A percentile compares a stretch with the other conserved stretches of the same genome.
Conservation (phyloP, 1,140 invertebrate species). For the Oryctes rhinoceros region DNA sequence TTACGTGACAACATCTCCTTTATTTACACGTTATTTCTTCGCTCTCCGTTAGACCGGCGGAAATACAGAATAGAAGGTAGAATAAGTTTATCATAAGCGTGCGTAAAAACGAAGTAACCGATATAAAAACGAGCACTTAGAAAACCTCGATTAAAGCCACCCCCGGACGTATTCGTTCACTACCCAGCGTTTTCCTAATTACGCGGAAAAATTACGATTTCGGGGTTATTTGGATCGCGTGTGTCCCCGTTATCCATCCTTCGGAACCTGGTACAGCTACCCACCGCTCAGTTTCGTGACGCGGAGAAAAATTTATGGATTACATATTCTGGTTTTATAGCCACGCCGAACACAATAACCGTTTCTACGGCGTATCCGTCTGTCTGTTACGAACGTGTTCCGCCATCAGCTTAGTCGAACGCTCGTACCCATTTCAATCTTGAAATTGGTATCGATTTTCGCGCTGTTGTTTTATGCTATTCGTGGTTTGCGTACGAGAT, state of each 20-base stretch:
- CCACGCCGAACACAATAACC: background rate
- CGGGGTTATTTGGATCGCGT: slow-evolving; percentile 22
- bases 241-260: slow-evolving; percentile 7
- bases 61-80: no score
- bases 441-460: background rate
- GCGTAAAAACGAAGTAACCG: no score
- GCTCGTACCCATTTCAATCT: background rate
- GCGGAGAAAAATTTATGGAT: slow-evolving; percentile 22
- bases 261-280: slow-evolving; percentile 13
- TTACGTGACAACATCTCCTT: no score
- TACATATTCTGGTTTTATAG: slow-evolving; percentile 12
- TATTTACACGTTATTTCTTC: no score
- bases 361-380: background rate
- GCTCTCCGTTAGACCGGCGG: no score
- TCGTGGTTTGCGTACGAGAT: background rate
- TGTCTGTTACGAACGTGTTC: background rate
- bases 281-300: slow-evolving; percentile 18
- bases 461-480: background rate
- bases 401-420: background rate
- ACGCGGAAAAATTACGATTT: slow-evolving; percentile 6
- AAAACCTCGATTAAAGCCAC: background rate
- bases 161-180: background rate
- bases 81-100: no score
- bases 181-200: background rate
- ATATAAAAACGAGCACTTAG: no score